Conservation (phyloP, 2,797 vertebrate species). For the Lutra lutra region DNA sequence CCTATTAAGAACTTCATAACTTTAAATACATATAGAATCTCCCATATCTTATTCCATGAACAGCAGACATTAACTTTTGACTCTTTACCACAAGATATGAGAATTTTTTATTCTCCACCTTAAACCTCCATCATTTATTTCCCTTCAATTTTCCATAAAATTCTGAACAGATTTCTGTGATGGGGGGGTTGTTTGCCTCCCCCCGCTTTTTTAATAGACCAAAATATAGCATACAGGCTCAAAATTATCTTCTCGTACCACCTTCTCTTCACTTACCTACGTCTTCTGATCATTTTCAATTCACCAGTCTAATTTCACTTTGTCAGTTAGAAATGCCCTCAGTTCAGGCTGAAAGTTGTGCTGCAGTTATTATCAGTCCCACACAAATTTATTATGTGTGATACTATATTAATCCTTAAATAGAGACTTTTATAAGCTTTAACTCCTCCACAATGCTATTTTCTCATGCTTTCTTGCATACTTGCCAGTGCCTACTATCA, state of each 20-base stretch:
- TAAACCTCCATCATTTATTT: neutral
- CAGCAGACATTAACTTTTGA: neutral
- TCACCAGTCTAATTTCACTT: neutral
- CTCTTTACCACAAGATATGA: neutral
- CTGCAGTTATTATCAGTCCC: constrained; percentile 12
- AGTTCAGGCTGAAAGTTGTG: neutral
- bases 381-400: constrained; percentile 33
- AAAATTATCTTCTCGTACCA: neutral
- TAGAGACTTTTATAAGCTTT: neutral
- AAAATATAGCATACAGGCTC: neutral
- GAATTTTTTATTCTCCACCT: neutral
- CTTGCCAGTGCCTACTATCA: neutral
- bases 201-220: neutral
- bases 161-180: neutral
- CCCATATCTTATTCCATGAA: neutral
- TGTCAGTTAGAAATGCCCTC: neutral
- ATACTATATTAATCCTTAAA: neutral
- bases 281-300: neutral
- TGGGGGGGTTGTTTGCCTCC: rapidly evolving
- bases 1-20: neutral
- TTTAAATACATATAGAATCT: neutral
- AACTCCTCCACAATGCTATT: neutral
- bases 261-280: neutral
- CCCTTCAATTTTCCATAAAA: neutral
- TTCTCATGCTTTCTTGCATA: neutral